Evolutionary conservation across 2,113 vertebrate species (phyloP).

Genomic region (Lichenostomus cassidix): DNA sequence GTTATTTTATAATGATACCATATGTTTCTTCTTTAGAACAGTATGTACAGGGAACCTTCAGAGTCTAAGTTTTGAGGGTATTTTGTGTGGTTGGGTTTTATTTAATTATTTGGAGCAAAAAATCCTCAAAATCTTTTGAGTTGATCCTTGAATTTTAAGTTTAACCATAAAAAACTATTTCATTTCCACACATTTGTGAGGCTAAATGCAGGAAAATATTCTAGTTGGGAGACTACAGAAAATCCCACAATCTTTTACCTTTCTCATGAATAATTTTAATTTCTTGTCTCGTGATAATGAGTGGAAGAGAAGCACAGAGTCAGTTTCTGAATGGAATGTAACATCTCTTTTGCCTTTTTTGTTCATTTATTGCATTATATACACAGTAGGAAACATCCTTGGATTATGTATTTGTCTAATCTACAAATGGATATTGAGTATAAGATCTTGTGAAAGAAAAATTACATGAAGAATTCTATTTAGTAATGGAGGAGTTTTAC

Average conservation of each 20-base stretch:
- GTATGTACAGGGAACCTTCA: not conserved
- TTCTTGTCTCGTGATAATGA: not conserved
- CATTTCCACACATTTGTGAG: not conserved
- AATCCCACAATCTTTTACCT: not conserved
- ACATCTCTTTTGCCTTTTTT: not conserved
- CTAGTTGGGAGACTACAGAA: not conserved
- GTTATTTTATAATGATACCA: not conserved
- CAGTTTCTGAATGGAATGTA: not conserved
- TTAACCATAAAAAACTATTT: not conserved
- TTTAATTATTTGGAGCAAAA: not conserved
- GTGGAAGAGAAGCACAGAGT: not conserved
- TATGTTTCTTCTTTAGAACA: not conserved
- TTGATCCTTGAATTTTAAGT: not conserved
- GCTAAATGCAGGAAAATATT: not conserved
- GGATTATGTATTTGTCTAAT: not conserved
- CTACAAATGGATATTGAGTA: not conserved
- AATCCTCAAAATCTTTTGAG: not conserved
- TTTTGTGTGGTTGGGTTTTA: not conserved
- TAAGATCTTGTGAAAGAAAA: not conserved
- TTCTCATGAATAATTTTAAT: not conserved
- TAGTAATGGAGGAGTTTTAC: not conserved
- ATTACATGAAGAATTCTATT: fast-evolving
- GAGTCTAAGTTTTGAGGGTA: fast-evolving
- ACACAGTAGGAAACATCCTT: not conserved
- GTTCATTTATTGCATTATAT: not conserved